Evolutionary conservation across 1,140 invertebrate genomes (phyloP).

Genomic region (Aphidius gifuensis): DNA sequence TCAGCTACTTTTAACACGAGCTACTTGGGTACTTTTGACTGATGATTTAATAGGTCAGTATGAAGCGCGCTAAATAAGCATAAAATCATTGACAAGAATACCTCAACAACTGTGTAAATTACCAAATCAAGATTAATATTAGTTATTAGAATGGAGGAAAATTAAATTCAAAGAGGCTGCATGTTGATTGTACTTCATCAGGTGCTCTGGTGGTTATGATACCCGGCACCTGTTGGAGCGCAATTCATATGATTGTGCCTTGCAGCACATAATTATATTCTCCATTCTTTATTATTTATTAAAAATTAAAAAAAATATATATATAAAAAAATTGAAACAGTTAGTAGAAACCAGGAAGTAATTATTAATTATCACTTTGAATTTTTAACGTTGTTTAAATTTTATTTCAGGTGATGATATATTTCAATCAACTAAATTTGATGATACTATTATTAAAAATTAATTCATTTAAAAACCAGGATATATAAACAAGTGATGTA

Average conservation of each 20-base stretch:
- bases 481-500: no score
- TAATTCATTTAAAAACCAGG: no score
- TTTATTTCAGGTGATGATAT: no score
- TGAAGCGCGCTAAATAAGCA: slow-evolving; percentile 78
- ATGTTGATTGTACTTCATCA: slow-evolving; percentile 98
- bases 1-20: slow-evolving; percentile 59
- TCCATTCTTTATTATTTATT: not conserved
- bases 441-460: no score
- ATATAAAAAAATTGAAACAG: no score
- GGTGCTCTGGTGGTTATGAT: slow-evolving; percentile 86
- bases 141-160: slow-evolving; percentile 1
- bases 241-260: slow-evolving; percentile 66
- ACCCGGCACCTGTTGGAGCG: slow-evolving; percentile 97
- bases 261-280: slow-evolving; percentile 31
- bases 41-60: slow-evolving; percentile 82
- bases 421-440: no score
- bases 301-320: no score
- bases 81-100: slow-evolving; percentile 18
- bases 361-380: no score
- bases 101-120: not conserved
- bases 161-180: slow-evolving; percentile 49
- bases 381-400: no score
- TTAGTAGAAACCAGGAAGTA: no score
- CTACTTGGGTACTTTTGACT: slow-evolving; percentile 73
- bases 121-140: not conserved